Evolutionary conservation across 2,888 invertebrate species (phyloP), one percentile per base, ranked within the genome.

Genomic region (Platycheirus rosarum): DNA sequence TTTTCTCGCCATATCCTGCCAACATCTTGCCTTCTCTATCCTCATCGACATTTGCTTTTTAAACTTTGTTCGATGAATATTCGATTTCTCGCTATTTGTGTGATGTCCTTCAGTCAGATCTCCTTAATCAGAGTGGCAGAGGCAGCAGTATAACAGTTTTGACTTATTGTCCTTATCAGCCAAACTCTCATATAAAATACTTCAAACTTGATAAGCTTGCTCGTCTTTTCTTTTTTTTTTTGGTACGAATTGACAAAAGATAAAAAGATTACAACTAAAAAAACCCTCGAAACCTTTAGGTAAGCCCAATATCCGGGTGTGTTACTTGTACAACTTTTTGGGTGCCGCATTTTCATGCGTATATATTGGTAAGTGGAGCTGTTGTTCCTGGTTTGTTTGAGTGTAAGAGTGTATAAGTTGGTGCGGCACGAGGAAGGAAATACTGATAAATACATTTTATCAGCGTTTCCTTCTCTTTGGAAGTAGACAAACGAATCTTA

Each of bases 91-190:
- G 42, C 53, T 53, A 29, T 46, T 40, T 62, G 48, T 37, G 46
- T 55, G n/a, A 7, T 62, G 35, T 18, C 37, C 37, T 40, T 44
- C 29, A 23, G 35, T 55, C 23, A 37, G 23, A n/a, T 51, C 18
- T 14, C 57, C 29, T 53, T 46, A 46, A 44, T 44, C 53, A 11
- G 11, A 62, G 29, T 29, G 14, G 6, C 20, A 62, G 29, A 20
- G 14, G 6, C 20, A 49, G 49, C 35, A 51, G 62, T 80, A 80
- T 80, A 80, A 80, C 79, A 80, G 79, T 80, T 75, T 65, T 29
- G 62, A 60, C 32, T 71, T 73, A 16, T 51, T 60, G 49, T 48
- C 46, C 68, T 68, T 79, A 79, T 74, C 68, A 68, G 48, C 6
- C 14, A 23, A 60, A 48, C 48, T 14, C 13, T 46, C 48, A 23